Evolutionary conservation across 2,888 invertebrate species (phyloP).

Genomic region (Agonum fuliginosum): DNA sequence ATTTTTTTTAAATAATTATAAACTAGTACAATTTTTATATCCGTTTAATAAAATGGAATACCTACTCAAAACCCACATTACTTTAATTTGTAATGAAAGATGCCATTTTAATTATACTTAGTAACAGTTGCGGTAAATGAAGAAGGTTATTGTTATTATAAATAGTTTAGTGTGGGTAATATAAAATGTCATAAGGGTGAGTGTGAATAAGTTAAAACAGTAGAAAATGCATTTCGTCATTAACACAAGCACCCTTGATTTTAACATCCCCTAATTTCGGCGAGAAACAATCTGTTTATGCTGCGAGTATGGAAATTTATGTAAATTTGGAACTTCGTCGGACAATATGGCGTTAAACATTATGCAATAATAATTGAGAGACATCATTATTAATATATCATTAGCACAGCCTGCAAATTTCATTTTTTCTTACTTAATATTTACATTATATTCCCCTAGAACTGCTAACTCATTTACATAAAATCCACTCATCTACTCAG

Average conservation of each 20-base stretch:
- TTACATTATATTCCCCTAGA: constrained; percentile 37
- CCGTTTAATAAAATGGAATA: no score
- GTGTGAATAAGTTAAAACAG: neutral
- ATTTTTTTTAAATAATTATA: no score
- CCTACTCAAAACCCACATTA: no score
- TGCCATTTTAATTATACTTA: no score
- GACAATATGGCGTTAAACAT: constrained; percentile 67
- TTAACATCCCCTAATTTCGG: constrained; percentile 41
- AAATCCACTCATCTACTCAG: neutral
- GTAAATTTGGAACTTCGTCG: constrained; percentile 34
- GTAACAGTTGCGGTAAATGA: neutral
- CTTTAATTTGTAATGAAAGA: no score
- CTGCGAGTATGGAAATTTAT: constrained; percentile 55
- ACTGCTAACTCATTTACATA: constrained; percentile 2
- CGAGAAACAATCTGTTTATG: constrained; percentile 57
- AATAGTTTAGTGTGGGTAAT: neutral
- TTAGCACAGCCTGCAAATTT: constrained; percentile 65
- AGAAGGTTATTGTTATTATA: neutral
- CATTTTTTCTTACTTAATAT: constrained; percentile 32
- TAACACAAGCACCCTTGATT: constrained; percentile 48
- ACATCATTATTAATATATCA: constrained; percentile 73
- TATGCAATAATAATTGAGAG: constrained; percentile 73
- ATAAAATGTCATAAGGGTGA: neutral
- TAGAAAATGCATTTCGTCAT: constrained; percentile 55
- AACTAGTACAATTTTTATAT: no score